Conservation (phyloP, 1,140 invertebrate genomes). For the Liolophura sinensis region DNA sequence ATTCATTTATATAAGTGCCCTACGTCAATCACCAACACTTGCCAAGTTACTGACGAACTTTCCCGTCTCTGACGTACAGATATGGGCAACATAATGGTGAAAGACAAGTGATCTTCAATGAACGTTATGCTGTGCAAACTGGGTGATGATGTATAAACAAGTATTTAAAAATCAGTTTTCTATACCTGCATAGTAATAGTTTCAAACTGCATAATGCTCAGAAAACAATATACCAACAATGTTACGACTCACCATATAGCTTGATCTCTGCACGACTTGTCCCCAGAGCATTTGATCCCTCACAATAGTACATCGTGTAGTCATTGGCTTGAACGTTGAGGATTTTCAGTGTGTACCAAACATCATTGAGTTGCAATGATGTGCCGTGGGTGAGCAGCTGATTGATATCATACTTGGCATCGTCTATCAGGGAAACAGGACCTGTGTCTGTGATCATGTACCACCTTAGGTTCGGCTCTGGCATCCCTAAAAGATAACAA, state of each 20-base stretch:
- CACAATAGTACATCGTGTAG: slow-evolving; percentile 42
- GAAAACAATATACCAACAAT: background rate
- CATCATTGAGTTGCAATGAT: slow-evolving; percentile 31
- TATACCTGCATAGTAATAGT: background rate
- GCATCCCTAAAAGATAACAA: slow-evolving; percentile 31
- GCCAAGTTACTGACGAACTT: too few relatives aligned
- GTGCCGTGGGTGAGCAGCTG: slow-evolving; percentile 39
- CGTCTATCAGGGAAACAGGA: slow-evolving; percentile 22
- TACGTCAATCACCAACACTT: too few relatives aligned
- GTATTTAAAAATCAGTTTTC: too few relatives aligned
- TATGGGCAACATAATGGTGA: too few relatives aligned
- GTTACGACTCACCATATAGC: slow-evolving; percentile 39
- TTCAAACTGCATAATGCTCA: background rate
- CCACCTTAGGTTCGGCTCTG: slow-evolving; percentile 39
- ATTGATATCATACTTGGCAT: slow-evolving; percentile 45
- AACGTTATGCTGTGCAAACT: too few relatives aligned
- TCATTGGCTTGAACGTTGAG: slow-evolving; percentile 46
- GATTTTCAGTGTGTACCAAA: slow-evolving; percentile 43
- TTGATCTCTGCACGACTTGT: slow-evolving; percentile 19
- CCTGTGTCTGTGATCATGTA: slow-evolving; percentile 21
- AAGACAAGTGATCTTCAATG: too few relatives aligned
- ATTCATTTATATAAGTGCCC: too few relatives aligned
- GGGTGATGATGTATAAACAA: too few relatives aligned
- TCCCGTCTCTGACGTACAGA: too few relatives aligned
- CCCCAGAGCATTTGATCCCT: slow-evolving; percentile 35